Evolutionary conservation across 2,888 invertebrate genomes (phyloP).

Genomic region (Lathronympha strigana): DNA sequence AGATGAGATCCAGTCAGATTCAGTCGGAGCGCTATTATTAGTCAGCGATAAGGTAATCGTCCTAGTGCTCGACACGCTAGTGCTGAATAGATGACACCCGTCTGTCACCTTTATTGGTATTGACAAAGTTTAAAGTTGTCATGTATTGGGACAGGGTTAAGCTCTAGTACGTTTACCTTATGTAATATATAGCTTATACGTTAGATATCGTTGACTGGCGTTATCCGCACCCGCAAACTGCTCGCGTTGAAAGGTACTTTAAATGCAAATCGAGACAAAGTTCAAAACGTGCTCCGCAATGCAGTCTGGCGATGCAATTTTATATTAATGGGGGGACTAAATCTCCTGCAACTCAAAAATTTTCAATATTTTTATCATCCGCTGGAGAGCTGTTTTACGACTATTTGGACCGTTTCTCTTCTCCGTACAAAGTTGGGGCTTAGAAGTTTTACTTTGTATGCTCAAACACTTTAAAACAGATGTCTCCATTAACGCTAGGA

Average conservation of each 20-base stretch:
- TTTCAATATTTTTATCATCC: constrained; percentile 39
- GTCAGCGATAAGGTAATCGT: too few species aligned
- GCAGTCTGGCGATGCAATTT: constrained; percentile 54
- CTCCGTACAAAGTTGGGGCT: background rate
- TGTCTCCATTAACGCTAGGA: too few species aligned
- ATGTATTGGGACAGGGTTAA: too few species aligned
- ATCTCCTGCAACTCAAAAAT: constrained; percentile 33
- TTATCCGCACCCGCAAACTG: constrained; percentile 51
- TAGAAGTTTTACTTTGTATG: constrained; percentile 25
- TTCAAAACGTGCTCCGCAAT: constrained; percentile 56
- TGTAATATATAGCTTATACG: background rate
- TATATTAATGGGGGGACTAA: constrained; percentile 43
- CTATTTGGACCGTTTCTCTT: constrained; percentile 31
- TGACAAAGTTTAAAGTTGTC: too few species aligned
- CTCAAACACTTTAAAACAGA: background rate
- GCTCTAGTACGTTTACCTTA: too few species aligned
- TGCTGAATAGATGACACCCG: too few species aligned
- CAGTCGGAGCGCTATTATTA: too few species aligned
- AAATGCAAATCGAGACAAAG: constrained; percentile 70
- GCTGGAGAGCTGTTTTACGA: constrained; percentile 32
- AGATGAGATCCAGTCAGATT: too few species aligned
- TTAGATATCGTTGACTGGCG: constrained; percentile 18
- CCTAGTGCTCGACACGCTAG: too few species aligned
- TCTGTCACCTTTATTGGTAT: too few species aligned
- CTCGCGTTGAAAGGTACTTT: constrained; percentile 65